A percentile compares a stretch with the other conserved stretches of the same genome.
phyloP scores from a whole-genome alignment of 2,797 vertebrate species.

The Myotis pilosus region DNA sequence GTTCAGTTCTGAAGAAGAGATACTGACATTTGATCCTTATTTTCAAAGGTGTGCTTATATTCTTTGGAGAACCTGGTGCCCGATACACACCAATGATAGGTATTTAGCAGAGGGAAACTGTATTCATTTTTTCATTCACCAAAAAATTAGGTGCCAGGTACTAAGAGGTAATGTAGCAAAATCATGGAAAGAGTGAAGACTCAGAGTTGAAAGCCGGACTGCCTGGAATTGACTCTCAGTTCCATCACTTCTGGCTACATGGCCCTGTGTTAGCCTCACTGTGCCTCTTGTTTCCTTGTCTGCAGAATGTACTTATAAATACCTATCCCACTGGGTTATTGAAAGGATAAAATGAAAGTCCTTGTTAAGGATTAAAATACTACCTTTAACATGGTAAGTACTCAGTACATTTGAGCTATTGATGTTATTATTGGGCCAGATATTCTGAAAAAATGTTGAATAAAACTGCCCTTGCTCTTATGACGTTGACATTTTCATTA shows the following conservation, averaged over 20 bases:
- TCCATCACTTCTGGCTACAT: not conserved
- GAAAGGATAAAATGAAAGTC: not conserved
- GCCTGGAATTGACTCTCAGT: not conserved
- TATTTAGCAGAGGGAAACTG: not conserved
- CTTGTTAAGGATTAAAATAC: not conserved
- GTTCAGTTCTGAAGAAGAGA: not conserved
- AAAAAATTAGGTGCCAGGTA: not conserved
- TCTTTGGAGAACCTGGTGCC: not conserved
- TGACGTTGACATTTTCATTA: not conserved
- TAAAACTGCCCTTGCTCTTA: conserved; percentile 1
- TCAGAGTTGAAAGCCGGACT: not conserved
- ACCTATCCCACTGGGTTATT: not conserved
- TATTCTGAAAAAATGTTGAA: not conserved
- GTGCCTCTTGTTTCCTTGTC: not conserved
- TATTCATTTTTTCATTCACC: not conserved
- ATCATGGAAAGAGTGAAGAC: not conserved
- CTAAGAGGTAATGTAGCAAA: not conserved
- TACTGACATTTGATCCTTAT: conserved; percentile 26
- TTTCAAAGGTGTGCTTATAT: not conserved
- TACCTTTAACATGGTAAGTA: not conserved
- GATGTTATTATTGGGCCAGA: not conserved
- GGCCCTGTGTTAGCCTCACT: not conserved
- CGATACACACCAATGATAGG: not conserved
- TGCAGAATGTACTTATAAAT: not conserved
- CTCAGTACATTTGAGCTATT: not conserved